phyloP scores from a whole-genome alignment of 2,888 invertebrate species.

The Drosophila kuntzei region DNA sequence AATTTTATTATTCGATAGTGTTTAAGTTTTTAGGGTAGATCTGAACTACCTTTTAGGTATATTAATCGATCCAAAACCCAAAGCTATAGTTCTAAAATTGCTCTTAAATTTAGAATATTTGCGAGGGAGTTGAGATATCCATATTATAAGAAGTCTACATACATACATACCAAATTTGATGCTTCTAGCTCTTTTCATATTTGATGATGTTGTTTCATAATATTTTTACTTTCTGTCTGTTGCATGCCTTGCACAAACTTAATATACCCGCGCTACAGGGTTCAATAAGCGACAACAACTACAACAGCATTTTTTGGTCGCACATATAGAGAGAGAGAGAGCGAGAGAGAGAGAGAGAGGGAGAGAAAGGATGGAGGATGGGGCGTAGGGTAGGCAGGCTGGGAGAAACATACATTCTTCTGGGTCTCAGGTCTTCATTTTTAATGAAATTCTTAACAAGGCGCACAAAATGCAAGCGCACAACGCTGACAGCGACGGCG shows the following conservation, averaged over 20 bases:
- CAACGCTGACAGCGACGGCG: slow-evolving; percentile 44
- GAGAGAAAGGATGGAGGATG: not conserved
- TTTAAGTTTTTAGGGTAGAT: too few relatives aligned
- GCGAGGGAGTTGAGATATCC: too few relatives aligned
- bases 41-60: too few relatives aligned
- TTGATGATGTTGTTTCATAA: not conserved
- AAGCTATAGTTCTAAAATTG: too few relatives aligned
- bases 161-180: too few relatives aligned
- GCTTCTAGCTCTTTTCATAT: too few relatives aligned
- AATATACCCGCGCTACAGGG: not conserved
- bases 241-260: not conserved
- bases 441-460: slow-evolving; percentile 84
- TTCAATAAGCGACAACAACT: slow-evolving; percentile 77
- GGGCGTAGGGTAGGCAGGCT: slow-evolving; percentile 8
- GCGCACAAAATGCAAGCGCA: slow-evolving; percentile 70
- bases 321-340: slow-evolving; percentile 11
- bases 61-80: too few relatives aligned
- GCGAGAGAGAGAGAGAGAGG: slow-evolving; percentile 4
- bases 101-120: too few relatives aligned
- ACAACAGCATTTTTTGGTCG: slow-evolving; percentile 69
- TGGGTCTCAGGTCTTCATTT: slow-evolving; percentile 83
- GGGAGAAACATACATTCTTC: slow-evolving; percentile 75
- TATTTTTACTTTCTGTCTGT: not conserved
- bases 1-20: too few relatives aligned
- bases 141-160: too few relatives aligned